Percentiles rank a stretch among this genome's conserved stretches.
phyloP scores from a whole-genome alignment of 2,797 vertebrate genomes.

The Siniperca scherzeri region DNA sequence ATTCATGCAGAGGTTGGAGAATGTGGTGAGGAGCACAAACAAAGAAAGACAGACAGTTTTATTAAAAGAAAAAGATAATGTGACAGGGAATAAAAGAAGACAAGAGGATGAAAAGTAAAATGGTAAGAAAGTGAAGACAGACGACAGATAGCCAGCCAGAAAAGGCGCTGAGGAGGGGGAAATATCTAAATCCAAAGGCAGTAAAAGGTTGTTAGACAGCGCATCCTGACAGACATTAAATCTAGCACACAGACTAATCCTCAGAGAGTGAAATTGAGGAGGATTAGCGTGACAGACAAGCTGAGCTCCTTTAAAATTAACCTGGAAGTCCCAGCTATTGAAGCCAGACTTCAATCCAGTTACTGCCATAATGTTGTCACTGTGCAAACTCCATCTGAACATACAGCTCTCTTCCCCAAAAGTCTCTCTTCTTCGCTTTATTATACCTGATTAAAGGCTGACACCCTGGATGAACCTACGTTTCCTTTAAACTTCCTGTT shows the following conservation, averaged over 20 bases:
- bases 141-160: background rate
- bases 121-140: background rate
- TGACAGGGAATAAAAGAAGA: background rate
- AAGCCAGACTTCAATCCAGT: conserved; percentile 22
- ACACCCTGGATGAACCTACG: background rate
- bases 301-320: conserved; percentile 30
- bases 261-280: conserved; percentile 33
- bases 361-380: conserved; percentile 1
- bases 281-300: conserved; percentile 36
- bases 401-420: background rate
- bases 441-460: background rate
- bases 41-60: background rate
- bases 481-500: conserved; percentile 2
- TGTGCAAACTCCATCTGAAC: conserved; percentile 14
- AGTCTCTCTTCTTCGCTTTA: background rate
- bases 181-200: conserved; percentile 5
- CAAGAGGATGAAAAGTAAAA: conserved; percentile 8
- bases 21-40: background rate
- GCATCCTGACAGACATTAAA: conserved; percentile 25
- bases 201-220: conserved; percentile 4
- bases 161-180: background rate
- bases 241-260: conserved; percentile 27
- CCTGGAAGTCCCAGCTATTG: conserved; percentile 11
- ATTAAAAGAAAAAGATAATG: background rate
- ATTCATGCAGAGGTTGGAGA: background rate